A percentile compares a stretch with the other conserved stretches of the same genome.
These are phyloP conservation scores for Scyliorhinus canicula DNA, from an alignment of 2,797 vertebrate species.

Conservation along the genomic window DNA sequence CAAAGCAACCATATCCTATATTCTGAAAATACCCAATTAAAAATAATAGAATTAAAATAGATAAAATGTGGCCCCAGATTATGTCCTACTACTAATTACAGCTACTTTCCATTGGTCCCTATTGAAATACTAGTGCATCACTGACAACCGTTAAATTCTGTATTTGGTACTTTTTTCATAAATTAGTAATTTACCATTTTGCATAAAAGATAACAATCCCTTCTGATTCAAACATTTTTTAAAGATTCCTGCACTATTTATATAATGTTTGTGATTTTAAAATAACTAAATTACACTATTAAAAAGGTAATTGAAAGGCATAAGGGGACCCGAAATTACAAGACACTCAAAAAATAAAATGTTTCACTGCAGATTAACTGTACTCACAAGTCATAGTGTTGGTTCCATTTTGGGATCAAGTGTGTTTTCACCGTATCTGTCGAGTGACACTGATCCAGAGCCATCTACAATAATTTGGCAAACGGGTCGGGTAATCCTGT, in stretches of 20 bases:
- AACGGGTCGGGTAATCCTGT: slow-evolving; percentile 92
- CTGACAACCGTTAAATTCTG: not conserved
- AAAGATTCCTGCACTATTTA: not conserved
- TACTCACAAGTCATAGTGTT: slow-evolving; percentile 96
- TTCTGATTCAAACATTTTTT: not conserved
- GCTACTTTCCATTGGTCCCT: not conserved
- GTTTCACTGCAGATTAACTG: not conserved
- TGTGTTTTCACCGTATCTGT: slow-evolving; percentile 98
- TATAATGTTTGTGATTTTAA: not conserved
- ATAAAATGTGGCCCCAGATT: not conserved
- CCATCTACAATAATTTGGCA: slow-evolving; percentile 94
- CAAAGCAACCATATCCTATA: not conserved
- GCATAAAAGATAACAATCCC: not conserved
- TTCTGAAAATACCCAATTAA: not conserved
- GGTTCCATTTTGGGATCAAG: slow-evolving; percentile 98
- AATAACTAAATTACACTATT: not conserved
- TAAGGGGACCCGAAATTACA: not conserved
- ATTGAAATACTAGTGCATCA: not conserved
- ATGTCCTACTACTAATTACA: not conserved
- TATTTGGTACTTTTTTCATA: not conserved
- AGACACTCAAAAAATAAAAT: not conserved
- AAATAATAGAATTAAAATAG: not conserved
- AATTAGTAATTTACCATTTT: not conserved
- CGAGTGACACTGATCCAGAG: slow-evolving; percentile 95
- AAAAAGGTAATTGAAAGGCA: not conserved